A percentile compares a stretch with the other conserved stretches of the same genome.
phyloP scores from a whole-genome alignment of 2,888 invertebrate genomes.

The Patella caerulea region DNA sequence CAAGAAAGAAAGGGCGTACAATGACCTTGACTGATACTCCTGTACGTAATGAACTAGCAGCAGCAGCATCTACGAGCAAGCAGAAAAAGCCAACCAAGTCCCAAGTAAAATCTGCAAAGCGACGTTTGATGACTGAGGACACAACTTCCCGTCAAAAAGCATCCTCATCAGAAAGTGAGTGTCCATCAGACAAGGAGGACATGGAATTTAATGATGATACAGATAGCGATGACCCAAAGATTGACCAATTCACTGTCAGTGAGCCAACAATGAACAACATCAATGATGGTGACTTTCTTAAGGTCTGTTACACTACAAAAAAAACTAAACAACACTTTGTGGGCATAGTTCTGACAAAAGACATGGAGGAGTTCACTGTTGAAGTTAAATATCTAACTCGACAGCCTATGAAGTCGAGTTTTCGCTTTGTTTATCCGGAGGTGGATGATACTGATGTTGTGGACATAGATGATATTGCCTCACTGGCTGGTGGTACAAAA shows the following conservation, averaged over 20 bases:
- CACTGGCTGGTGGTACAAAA: not conserved
- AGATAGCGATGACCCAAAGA: not conserved
- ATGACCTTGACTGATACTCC: not conserved
- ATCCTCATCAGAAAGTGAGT: not conserved
- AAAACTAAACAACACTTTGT: too few relatives aligned
- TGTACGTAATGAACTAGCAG: not conserved
- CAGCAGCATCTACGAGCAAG: not conserved
- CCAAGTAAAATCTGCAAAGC: not conserved
- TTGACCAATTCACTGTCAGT: not conserved
- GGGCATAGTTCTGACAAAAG: not conserved
- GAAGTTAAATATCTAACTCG: constrained; percentile 2
- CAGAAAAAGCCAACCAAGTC: not conserved
- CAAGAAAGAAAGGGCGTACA: not conserved
- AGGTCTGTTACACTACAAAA: not conserved
- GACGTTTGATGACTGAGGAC: not conserved
- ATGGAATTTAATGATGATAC: not conserved
- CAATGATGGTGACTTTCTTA: not conserved
- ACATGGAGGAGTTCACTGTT: not conserved
- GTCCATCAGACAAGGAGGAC: too few relatives aligned
- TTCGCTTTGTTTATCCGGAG: not conserved
- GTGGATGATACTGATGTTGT: not conserved
- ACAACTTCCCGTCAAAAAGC: not conserved
- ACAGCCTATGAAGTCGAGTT: not conserved
- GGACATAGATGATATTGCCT: too few relatives aligned
- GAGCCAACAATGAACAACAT: not conserved